Base-by-base conservation (phyloP, 1,140 invertebrate species). In the Rhyacophila brunnea region DNA sequence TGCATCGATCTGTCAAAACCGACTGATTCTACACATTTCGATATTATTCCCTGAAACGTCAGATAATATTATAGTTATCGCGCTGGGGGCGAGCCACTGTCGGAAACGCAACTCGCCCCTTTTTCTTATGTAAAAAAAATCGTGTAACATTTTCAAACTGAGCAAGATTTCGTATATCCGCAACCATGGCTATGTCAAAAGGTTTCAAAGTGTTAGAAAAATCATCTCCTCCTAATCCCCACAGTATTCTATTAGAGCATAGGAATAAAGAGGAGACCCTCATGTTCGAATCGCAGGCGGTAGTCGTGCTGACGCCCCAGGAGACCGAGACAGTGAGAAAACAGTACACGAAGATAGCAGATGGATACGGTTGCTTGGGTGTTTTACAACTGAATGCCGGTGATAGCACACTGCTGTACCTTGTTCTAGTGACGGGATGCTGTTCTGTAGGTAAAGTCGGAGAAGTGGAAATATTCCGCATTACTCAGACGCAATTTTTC, bases 381-480 rank as follows among this genome's bases (percentile, higher is more conserved):
- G 91, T 95, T 9, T 77, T 98, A 0, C 91, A 93, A 68, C 72
- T 96, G 7, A 92, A 91, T 79, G 83, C 87, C 60, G 92, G 92
- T 51, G 91, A 96, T 70, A 87, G 84, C 64, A 87, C 86, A 20
- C 74, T 93, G 23, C 79, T 93, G 19, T 97, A 93, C 69, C 81
- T 98, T 42, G 93, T 96, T 3, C 82, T 96, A 65, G 90, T 98
- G n/a, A 96, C 91, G 5, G 93, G 94, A 6, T 97, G 93, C 73
- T 87, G 94, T 60, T 97, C 95, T 1, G 88, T 97, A 56, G 95
- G 95, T 9, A 98, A 97, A 81, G 90, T 98, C 43, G 85, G 85
- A 11, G 92, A 96, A 65, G 88, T 90, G 4, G 96, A 98, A 81
- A 87, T 98, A 17, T 98, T 97, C 74, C 84, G 93, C 62, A 91